Base-by-base conservation (phyloP, 2,888 invertebrate genomes). In the Nephrotoma flavescens region DNA sequence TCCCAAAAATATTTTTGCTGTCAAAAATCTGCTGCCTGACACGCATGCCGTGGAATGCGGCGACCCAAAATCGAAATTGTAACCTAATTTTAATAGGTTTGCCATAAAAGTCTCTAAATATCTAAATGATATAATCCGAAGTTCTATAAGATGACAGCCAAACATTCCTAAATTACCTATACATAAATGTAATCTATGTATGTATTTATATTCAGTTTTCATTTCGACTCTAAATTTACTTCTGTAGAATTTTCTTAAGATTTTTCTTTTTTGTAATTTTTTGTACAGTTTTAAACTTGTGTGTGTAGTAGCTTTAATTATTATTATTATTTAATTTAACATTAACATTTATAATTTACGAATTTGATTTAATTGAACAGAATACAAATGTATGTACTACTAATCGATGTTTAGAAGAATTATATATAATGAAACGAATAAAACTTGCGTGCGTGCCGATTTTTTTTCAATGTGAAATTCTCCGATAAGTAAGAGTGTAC, bases 1-100 rank as follows among this genome's bases (percentile, higher is more conserved):
- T 91, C 99, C 99, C 0, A 94, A 96, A 88, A 99, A 99, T 91
- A 95, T 99, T 87, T 99, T 99, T 92, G 98, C 97, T 0, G 94
- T 94, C 87, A 96, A 96, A 52, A 99, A 99, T 92, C 92, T 98
- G 4, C 84, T 91, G 87, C 89, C 52, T 15, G 86, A 57, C 19
- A 7, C 19, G 4, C 15, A 42, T 19, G 42, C 6, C 1, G 5
- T 5, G 9, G 19, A 15, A 9, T 15, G 19, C 11, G 19, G 19
- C 11, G 19, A 19, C 11, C 4, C 42, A 6, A 85, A 85, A 45
- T 42, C 44, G n/a, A 84, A 84, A 84, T 84, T 84, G 84, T 84
- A 84, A 84, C 71, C 71, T 19, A 71, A 11, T 71, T 71, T 31
- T 71, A 31, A 71, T 71, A 9, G 31, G 71, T 71, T 19, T 19